Evolutionary conservation across 1,140 invertebrate species (phyloP), one percentile per base, ranked within the genome.

Genomic region (Helicoverpa zea): DNA sequence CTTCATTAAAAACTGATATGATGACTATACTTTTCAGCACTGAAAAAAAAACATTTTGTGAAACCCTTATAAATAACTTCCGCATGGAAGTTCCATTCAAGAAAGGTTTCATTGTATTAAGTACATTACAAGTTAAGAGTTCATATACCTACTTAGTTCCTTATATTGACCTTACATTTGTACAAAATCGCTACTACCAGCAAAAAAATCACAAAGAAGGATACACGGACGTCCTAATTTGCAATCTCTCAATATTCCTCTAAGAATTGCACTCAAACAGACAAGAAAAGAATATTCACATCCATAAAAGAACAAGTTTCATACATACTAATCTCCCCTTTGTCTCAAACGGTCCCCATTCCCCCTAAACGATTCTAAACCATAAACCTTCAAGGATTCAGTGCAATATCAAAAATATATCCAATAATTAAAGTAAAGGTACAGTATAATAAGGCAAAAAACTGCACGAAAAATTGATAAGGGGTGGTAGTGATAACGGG

Each of bases 401-500:
- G 59, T 61, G 64, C 54, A 72, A 23, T 75, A 59, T 77, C 75
- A 63, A 64, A 43, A 70, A 70, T 70, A 77, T 64, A 77, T 64
- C 61, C 59, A 90, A 92, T 94, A 91, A 92, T 94, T 90, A 92
- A 84, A 80, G 80, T 86, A 81, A 86, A 90, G 84, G 88, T 88
- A 84, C 81, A 84, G 86, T 87, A 91, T 88, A 91, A 89, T 91
- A 91, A 86, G 83, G 84, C 86, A 92, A 87, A 93, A 87, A 93
- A 90, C 86, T 91, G 88, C 88, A 90, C 93, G 89, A 94, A 94
- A 94, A 94, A 94, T 94, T 94, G 93, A 94, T 94, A 94, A 91
- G 85, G 92, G 92, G 91, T 83, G 91, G 89, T 77, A 61, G 61
- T 89, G 88, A 89, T 90, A 91, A 89, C 87, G 87, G 86, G 87